Percentiles rank a stretch among this genome's conserved stretches.
phyloP scores from a whole-genome alignment of 2,113 vertebrate genomes.

The Nothobranchius kuhntae region DNA sequence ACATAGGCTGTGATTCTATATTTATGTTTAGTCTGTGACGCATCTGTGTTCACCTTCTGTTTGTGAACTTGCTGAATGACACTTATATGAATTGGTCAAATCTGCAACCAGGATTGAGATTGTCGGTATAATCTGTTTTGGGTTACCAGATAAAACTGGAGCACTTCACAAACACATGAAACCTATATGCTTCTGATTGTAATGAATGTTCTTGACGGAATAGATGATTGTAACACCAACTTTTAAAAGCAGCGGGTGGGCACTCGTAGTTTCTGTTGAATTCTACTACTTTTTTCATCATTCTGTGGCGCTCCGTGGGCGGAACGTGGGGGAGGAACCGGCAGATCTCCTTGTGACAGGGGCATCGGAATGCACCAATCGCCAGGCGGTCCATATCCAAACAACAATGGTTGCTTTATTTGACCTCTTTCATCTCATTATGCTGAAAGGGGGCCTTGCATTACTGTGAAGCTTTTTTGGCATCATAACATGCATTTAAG shows the following conservation, averaged over 20 bases:
- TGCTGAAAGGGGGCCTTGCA: slow-evolving; percentile 55
- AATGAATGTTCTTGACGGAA: background rate
- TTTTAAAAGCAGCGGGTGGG: slow-evolving; percentile 2
- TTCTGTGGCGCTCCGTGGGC: slow-evolving; percentile 27
- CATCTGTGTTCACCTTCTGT: background rate
- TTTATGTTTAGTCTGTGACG: background rate
- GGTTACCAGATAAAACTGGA: background rate
- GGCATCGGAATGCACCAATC: slow-evolving; percentile 71
- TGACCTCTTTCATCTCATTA: slow-evolving; percentile 66
- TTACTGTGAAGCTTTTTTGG: slow-evolving; percentile 70
- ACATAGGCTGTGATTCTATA: slow-evolving; percentile 7
- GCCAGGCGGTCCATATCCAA: slow-evolving; percentile 37
- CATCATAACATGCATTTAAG: slow-evolving; percentile 58
- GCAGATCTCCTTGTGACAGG: slow-evolving; percentile 58
- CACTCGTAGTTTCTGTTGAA: slow-evolving; percentile 28
- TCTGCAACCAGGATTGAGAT: background rate
- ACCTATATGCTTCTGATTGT: background rate
- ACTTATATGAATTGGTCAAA: slow-evolving; percentile 2
- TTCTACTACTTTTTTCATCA: slow-evolving; percentile 16
- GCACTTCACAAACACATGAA: background rate
- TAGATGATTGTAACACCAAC: background rate
- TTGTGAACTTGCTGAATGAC: slow-evolving; percentile 11
- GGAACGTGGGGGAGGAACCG: slow-evolving; percentile 56
- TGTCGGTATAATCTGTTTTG: background rate
- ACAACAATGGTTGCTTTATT: slow-evolving; percentile 75